Evolutionary conservation across 2,888 invertebrate genomes (phyloP), one percentile per base, ranked within the genome.

Genomic region (Hololepta plana): DNA sequence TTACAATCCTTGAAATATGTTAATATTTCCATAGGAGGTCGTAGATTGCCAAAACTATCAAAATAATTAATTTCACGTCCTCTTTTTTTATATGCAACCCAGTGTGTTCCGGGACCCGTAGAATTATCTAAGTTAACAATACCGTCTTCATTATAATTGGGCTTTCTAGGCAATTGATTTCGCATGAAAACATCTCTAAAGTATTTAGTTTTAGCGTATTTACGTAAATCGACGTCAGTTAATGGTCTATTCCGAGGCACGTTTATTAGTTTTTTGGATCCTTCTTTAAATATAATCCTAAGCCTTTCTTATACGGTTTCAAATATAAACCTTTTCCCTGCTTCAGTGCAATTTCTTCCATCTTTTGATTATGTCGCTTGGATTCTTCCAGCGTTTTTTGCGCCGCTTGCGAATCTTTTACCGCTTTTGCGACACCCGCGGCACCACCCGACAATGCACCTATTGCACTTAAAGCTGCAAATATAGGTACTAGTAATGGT

Each of bases 171-270:
- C 26, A 55, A 44, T 32, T 43, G 41, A 39, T 50, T 47, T 28
- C 47, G 40, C 41, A 49, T 51, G 22, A 39, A 42, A 33, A 49
- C 41, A 8, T 44, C 48, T 20, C 46, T 37, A 32, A 49, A 47
- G 31, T 45, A 17, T 13, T 40, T 36, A 32, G 46, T 28, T 33
- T 42, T 34, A 35, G 35, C 37, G 32, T 38, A 44, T 28, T 38
- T 39, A 4, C 26, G 14, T 23, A 47, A 34, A 40, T 48, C 44
- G 6, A 29, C 12, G 32, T 48, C 40, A 14, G 39, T 44, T 27
- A 49, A 35, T 12, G 40, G 35, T 31, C 39, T 38, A 23, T 33
- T 26, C 12, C 42, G 46, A 44, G 36, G 35, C 28, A 22, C 13
- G 7, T 23, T 28, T 31, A 34, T 6, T 11, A 30, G 35, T 32